A percentile compares a stretch with the other conserved stretches of the same genome.
phyloP scores from a whole-genome alignment of 2,888 invertebrate species.

The Coelopa pilipes region DNA sequence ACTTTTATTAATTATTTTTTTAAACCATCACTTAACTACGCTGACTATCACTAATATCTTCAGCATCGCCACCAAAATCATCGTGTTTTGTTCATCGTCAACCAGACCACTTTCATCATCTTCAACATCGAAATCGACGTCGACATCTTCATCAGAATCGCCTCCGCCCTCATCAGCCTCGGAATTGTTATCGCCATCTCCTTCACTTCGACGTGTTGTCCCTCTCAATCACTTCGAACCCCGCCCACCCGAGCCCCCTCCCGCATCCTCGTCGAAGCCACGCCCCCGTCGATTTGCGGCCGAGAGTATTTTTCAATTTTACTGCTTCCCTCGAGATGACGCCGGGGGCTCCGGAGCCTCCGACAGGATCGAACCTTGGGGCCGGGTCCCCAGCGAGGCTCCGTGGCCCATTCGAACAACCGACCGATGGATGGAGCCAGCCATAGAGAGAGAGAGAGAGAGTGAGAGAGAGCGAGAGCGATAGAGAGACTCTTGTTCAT shows the following conservation, averaged over 20 bases:
- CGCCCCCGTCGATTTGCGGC: constrained; percentile 16
- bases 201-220: constrained; percentile 55
- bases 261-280: too few relatives aligned
- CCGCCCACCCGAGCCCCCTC: background rate
- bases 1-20: too few relatives aligned
- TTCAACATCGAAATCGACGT: constrained; percentile 2
- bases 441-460: too few relatives aligned
- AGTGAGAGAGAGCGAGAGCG: too few relatives aligned
- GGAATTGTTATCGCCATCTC: background rate
- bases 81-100: background rate
- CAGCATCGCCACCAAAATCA: background rate
- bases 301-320: constrained; percentile 57
- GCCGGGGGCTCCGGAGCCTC: too few relatives aligned
- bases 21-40: too few relatives aligned
- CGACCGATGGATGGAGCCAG: too few relatives aligned
- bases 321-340: background rate
- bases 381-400: constrained; percentile 20
- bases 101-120: background rate
- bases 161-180: constrained; percentile 14
- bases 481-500: constrained; percentile 41
- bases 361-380: too few relatives aligned
- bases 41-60: too few relatives aligned
- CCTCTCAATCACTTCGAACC: constrained; percentile 55
- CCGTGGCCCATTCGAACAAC: background rate
- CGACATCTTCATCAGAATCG: background rate